Evolutionary conservation across 2,888 invertebrate genomes (phyloP), one percentile per base, ranked within the genome.

Genomic region (Cephalotes varians): DNA sequence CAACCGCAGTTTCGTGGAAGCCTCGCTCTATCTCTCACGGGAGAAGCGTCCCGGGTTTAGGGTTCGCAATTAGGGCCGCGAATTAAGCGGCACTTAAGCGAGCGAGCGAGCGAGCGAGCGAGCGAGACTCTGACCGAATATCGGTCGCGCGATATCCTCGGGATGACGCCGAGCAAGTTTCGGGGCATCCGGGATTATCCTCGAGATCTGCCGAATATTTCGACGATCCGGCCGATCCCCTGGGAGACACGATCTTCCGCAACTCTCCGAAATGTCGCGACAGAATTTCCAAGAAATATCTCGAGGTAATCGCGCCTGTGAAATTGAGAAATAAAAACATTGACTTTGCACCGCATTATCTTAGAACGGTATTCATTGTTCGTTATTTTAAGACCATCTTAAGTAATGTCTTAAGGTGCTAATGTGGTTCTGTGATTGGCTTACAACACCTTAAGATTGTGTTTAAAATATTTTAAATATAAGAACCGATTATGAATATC

Each of bases 181-280:
- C 56, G 21, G 56, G 56, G 56, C 77, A 56, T 71, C 72, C 56
- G 56, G 72, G 77, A 71, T 79, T 79, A 79, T 79, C 77, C 72
- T 21, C 72, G 72, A 71, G 77, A 79, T 79, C 56, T 79, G 77
- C 56, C 77, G 56, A 79, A 79, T 79, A 79, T 79, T 79, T 79
- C 77, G 44, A 5, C 77, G 72, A 71, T 60, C 74, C 62, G 37
- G 62, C 60, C 73, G 73, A 74, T 74, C 76, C 34, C 69, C 2
- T 12, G 31, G 15, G 77, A 77, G 72, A 77, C 77, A 21, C 72
- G 71, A 77, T 69, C 54, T 69, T 71, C 72, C 10, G 44, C 44
- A 71, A 44, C 77, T 69, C 69, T 56, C 56, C 25, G 31, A 79
- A 79, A 56, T 56, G 44, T 34, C 44, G 18, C 54, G 34, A 15